Percentiles rank a stretch among this genome's conserved stretches.
Evolutionary conservation across 2,797 vertebrate genomes (phyloP).

Genomic region (Geotrypetes seraphini): DNA sequence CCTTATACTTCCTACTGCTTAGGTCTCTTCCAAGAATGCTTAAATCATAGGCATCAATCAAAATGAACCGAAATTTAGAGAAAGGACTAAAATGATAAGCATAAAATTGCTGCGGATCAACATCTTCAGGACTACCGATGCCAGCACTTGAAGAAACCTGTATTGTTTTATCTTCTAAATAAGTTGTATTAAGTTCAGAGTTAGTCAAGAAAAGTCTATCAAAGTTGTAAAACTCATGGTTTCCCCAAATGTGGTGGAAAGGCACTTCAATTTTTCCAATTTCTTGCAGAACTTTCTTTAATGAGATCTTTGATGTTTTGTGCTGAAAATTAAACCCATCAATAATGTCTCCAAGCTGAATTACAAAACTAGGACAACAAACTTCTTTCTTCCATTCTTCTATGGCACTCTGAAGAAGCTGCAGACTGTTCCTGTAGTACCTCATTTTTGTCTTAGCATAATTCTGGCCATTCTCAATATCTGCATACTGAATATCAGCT

Average conservation of each 20-base stretch:
- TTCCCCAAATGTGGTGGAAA: slow-evolving; percentile 89
- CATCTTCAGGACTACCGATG: not conserved
- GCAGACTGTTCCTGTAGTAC: slow-evolving; percentile 73
- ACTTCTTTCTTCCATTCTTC: slow-evolving; percentile 51
- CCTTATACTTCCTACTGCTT: slow-evolving; percentile 44
- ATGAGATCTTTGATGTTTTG: slow-evolving; percentile 50
- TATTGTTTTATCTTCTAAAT: slow-evolving; percentile 4
- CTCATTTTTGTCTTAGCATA: slow-evolving; percentile 48
- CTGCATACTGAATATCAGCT: slow-evolving; percentile 83
- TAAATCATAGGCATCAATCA: slow-evolving; percentile 79
- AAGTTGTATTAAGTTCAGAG: slow-evolving; percentile 61
- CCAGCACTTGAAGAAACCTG: not conserved
- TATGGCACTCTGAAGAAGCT: slow-evolving; percentile 53
- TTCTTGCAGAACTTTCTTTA: slow-evolving; percentile 55
- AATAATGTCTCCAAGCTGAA: slow-evolving; percentile 86
- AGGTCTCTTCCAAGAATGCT: slow-evolving; percentile 72
- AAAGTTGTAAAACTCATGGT: slow-evolving; percentile 94
- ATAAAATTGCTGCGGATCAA: slow-evolving; percentile 43
- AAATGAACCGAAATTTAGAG: slow-evolving; percentile 62
- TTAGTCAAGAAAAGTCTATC: slow-evolving; percentile 50
- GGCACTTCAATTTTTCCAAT: slow-evolving; percentile 43
- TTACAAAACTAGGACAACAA: slow-evolving; percentile 52
- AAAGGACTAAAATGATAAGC: slow-evolving; percentile 75
- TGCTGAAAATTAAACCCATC: slow-evolving; percentile 69
- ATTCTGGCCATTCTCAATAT: slow-evolving; percentile 72